Conservation (phyloP, 2,888 invertebrate genomes). For the Rambutsinella grinnellia region DNA sequence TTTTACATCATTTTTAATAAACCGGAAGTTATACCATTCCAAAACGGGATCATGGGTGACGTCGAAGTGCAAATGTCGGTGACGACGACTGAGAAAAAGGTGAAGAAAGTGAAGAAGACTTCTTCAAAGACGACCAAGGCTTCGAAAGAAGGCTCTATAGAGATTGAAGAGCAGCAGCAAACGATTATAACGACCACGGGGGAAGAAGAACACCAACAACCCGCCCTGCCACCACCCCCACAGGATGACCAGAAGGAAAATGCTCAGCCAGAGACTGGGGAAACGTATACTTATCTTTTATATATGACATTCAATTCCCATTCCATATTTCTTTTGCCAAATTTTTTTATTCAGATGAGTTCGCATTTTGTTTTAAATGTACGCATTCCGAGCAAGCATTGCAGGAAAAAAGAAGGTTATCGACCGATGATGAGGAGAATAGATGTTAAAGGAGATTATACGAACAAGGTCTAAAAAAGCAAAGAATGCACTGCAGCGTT, state of each 20-base stretch:
- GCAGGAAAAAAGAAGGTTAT: too few species aligned
- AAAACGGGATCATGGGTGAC: too few species aligned
- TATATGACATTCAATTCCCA: too few species aligned
- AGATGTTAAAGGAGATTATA: too few species aligned
- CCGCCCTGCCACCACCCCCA: constrained; percentile 71
- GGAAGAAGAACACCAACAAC: constrained; percentile 72
- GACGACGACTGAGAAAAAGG: constrained; percentile 79
- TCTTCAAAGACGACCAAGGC: constrained; percentile 74
- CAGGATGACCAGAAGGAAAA: constrained; percentile 70
- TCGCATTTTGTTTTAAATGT: too few species aligned
- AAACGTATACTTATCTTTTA: constrained; percentile 60
- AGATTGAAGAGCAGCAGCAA: constrained; percentile 72
- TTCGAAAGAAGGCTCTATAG: constrained; percentile 76
- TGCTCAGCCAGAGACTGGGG: constrained; percentile 59
- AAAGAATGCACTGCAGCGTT: too few species aligned
- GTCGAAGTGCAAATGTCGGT: constrained; percentile 89
- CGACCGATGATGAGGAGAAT: too few species aligned
- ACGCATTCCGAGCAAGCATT: too few species aligned
- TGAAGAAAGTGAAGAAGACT: constrained; percentile 92
- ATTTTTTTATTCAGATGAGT: too few species aligned
- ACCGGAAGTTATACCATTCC: constrained; percentile 54
- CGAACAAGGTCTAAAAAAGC: too few species aligned
- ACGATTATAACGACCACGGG: constrained; percentile 79
- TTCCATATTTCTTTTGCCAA: too few species aligned
- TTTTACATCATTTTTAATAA: not conserved